A percentile compares a stretch with the other conserved stretches of the same genome.
Conservation (phyloP, 2,797 vertebrate species). For the Anas acuta region DNA sequence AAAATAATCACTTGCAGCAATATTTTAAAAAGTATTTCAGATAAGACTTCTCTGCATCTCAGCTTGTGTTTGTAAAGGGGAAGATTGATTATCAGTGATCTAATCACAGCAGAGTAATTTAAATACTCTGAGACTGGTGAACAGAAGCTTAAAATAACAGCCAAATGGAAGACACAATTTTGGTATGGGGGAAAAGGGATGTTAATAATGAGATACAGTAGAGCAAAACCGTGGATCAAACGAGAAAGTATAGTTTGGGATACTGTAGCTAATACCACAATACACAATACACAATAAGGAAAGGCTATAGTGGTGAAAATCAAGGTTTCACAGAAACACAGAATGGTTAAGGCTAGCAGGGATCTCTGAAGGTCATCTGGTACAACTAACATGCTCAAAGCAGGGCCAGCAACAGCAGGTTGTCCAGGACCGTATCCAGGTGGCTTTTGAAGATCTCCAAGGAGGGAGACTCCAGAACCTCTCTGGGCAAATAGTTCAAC, state of each 20-base stretch:
- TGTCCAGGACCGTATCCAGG: background rate
- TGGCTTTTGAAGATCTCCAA: background rate
- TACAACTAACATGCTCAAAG: background rate
- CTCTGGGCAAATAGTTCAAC: background rate
- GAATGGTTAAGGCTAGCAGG: background rate
- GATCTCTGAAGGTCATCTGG: background rate
- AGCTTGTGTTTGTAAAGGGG: background rate
- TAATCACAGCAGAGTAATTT: background rate
- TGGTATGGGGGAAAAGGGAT: background rate
- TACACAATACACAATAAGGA: background rate
- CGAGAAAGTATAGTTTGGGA: background rate
- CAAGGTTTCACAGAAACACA: background rate
- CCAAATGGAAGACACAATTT: background rate
- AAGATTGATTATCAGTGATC: background rate
- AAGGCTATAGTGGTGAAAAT: conserved; percentile 57
- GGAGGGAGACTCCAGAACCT: background rate
- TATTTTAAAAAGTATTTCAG: background rate
- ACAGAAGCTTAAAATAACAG: background rate
- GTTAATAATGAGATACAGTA: background rate
- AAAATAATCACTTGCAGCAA: background rate
- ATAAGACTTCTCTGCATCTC: background rate
- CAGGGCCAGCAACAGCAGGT: background rate
- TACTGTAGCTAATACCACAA: background rate
- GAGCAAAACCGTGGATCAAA: background rate
- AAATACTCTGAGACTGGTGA: background rate